A percentile compares a stretch with the other conserved stretches of the same genome.
phyloP scores from a whole-genome alignment of 1,140 invertebrate species.

The Conus ventricosus region DNA sequence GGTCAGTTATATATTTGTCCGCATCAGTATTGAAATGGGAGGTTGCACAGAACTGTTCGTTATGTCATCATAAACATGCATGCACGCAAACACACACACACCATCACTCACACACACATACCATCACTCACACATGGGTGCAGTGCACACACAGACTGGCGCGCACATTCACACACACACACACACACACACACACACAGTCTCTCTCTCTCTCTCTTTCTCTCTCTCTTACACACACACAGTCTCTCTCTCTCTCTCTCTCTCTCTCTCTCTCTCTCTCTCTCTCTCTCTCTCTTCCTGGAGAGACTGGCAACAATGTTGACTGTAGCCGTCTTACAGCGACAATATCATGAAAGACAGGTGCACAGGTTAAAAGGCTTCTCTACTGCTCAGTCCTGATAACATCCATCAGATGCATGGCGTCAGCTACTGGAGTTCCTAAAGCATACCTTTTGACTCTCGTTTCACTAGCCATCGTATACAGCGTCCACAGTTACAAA shows the following conservation, averaged over 20 bases:
- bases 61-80: too few relatives aligned
- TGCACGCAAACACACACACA: conserved; percentile 1
- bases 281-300: not conserved
- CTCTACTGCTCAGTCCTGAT: too few relatives aligned
- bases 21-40: too few relatives aligned
- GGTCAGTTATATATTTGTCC: too few relatives aligned
- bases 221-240: not conserved
- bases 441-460: too few relatives aligned
- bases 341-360: not conserved
- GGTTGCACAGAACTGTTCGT: too few relatives aligned
- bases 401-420: too few relatives aligned
- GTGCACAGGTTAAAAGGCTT: too few relatives aligned
- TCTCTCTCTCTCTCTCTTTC: not conserved
- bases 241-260: not conserved
- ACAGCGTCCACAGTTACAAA: too few relatives aligned
- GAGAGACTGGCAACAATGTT: not conserved
- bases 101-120: not conserved
- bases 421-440: too few relatives aligned
- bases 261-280: not conserved
- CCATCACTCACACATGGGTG: not conserved
- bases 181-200: not conserved
- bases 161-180: not conserved
- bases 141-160: not conserved
- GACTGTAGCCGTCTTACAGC: not conserved
- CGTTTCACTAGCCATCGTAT: too few relatives aligned